phyloP scores from a whole-genome alignment of 1,140 invertebrate genomes.

The Calosoma granatense region DNA sequence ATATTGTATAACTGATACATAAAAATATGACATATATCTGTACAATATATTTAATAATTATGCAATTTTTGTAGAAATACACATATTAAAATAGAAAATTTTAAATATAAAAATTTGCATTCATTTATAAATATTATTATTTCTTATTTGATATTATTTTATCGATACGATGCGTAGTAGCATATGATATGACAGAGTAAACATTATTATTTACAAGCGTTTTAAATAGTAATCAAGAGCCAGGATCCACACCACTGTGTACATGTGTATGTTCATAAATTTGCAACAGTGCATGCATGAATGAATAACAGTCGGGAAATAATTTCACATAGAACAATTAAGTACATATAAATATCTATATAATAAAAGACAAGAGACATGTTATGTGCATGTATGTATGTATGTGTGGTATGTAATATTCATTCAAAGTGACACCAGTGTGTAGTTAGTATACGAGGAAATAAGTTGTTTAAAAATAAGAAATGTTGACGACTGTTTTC shows the following conservation, averaged over 20 bases:
- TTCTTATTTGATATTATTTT: too few relatives aligned
- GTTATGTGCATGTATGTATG: too few relatives aligned
- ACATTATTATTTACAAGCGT: too few relatives aligned
- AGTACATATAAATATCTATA: too few relatives aligned
- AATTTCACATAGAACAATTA: too few relatives aligned
- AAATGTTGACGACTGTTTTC: conserved; percentile 14
- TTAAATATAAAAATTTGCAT: conserved; percentile 6
- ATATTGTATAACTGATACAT: background rate
- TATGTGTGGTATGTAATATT: background rate
- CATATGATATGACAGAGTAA: too few relatives aligned
- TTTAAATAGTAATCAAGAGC: too few relatives aligned
- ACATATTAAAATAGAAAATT: conserved; percentile 7
- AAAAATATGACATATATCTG: conserved; percentile 14
- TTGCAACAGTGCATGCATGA: too few relatives aligned
- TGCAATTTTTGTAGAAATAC: conserved; percentile 19
- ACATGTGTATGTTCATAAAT: too few relatives aligned
- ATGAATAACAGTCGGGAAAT: too few relatives aligned
- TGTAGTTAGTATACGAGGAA: conserved; percentile 6
- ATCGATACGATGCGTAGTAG: too few relatives aligned
- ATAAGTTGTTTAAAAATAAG: conserved; percentile 13
- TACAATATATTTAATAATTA: conserved; percentile 12
- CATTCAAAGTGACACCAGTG: background rate
- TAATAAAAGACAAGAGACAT: background rate
- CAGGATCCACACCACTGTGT: too few relatives aligned
- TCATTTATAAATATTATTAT: conserved; percentile 4